Evolutionary conservation across 2,797 vertebrate genomes (phyloP).

Genomic region (Trematomus bernacchii): DNA sequence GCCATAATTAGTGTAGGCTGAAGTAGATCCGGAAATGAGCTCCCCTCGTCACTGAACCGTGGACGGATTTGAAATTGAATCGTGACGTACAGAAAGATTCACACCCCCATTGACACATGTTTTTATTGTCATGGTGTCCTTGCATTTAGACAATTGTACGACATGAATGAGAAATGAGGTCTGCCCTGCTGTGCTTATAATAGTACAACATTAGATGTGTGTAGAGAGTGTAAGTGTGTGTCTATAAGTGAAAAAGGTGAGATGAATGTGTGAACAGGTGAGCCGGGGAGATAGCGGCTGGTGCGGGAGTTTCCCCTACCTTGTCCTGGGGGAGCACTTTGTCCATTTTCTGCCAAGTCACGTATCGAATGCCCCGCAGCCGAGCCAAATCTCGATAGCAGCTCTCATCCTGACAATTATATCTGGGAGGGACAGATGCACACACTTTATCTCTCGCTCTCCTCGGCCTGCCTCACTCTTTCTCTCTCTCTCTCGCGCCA

Average conservation of each 20-base stretch:
- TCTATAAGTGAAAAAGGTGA: constrained; percentile 19
- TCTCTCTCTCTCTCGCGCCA: constrained; percentile 12
- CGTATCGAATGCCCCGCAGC: constrained; percentile 93
- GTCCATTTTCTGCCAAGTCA: constrained; percentile 93
- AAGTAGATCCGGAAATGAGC: no score
- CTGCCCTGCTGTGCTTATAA: constrained; percentile 15
- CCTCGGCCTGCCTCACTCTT: constrained; percentile 50
- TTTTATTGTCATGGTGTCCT: not conserved
- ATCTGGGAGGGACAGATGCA: constrained; percentile 86
- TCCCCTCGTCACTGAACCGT: no score
- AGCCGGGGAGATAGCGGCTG: constrained; percentile 43
- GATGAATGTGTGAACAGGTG: constrained; percentile 25
- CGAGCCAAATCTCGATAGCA: constrained; percentile 97
- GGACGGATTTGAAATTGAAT: no score
- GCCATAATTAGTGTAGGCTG: no score
- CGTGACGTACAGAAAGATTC: no score
- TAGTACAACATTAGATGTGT: constrained; percentile 30
- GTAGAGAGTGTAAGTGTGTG: constrained; percentile 13
- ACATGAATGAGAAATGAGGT: not conserved
- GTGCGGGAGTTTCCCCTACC: constrained; percentile 82
- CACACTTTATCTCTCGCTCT: constrained; percentile 75
- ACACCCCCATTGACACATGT: not conserved
- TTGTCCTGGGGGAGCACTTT: constrained; percentile 96
- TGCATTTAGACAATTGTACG: not conserved
- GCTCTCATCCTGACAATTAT: constrained; percentile 97